These are phyloP conservation scores for Apamea crenata DNA, from an alignment of 2,888 invertebrate genomes.

Conservation along the genomic window DNA sequence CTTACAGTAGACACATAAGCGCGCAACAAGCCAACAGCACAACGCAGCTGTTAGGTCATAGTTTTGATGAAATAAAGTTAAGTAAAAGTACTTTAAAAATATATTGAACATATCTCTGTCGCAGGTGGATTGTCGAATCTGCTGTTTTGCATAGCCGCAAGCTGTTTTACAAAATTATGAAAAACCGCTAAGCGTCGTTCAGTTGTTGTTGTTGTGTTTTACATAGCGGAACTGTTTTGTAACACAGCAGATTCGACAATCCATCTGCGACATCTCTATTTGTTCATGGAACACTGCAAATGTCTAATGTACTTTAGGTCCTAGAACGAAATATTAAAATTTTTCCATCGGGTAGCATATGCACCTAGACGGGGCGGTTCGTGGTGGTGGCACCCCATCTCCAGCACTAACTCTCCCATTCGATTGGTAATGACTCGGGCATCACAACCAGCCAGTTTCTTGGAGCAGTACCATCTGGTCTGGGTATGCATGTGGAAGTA, in stretches of 20 bases:
- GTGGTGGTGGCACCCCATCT: slow-evolving; percentile 48
- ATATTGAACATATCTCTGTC: background rate
- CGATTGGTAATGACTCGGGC: slow-evolving; percentile 65
- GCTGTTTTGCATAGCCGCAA: background rate
- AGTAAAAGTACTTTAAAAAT: slow-evolving; percentile 4
- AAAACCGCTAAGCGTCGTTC: background rate
- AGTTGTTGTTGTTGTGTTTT: too few species aligned
- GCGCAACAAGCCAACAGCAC: too few species aligned
- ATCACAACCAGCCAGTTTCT: slow-evolving; percentile 70
- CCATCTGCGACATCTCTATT: background rate
- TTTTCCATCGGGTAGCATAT: slow-evolving; percentile 20
- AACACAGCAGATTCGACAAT: background rate
- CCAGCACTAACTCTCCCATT: slow-evolving; percentile 40
- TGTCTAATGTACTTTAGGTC: background rate
- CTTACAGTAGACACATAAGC: too few species aligned
- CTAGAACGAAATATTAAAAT: slow-evolving; percentile 2
- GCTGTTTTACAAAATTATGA: background rate
- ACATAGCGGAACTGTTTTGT: background rate
- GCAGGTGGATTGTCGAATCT: background rate
- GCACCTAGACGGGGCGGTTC: slow-evolving; percentile 28
- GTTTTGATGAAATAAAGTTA: background rate
- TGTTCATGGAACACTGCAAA: background rate
- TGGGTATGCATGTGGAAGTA: slow-evolving; percentile 70
- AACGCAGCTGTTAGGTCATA: background rate
- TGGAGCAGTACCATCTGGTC: slow-evolving; percentile 78